These are phyloP conservation scores for Elephantulus edwardii DNA, from an alignment of 2,113 vertebrate genomes.

Conservation along the genomic window DNA sequence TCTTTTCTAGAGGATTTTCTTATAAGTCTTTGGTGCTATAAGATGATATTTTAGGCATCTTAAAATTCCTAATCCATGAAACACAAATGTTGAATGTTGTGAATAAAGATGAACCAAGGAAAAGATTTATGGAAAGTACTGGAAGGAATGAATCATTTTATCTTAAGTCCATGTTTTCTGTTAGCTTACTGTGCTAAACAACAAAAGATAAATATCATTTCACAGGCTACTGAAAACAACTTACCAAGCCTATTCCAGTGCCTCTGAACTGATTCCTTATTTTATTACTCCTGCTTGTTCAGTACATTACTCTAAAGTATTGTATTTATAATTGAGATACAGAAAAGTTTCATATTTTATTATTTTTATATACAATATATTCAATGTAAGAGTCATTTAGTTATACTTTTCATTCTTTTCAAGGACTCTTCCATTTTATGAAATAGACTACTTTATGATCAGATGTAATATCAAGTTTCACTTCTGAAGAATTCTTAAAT, in stretches of 20 bases:
- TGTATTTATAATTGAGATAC: no score
- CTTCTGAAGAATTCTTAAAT: neutral
- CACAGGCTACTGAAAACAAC: neutral
- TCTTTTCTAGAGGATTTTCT: neutral
- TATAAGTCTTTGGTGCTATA: neutral
- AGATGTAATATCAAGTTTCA: constrained; percentile 1
- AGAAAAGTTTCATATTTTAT: no score
- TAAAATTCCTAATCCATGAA: neutral
- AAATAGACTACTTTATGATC: neutral
- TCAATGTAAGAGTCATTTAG: neutral
- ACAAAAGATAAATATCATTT: neutral
- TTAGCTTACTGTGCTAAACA: neutral
- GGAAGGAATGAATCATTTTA: neutral
- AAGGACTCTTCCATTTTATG: neutral
- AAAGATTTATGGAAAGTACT: constrained; percentile 13
- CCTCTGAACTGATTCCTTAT: neutral
- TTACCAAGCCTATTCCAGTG: neutral
- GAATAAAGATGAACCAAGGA: constrained; percentile 3
- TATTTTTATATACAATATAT: neutral
- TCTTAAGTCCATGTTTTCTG: neutral
- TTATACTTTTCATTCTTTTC: neutral
- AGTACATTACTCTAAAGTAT: no score
- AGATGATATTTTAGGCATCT: neutral
- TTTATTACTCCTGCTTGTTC: neutral
- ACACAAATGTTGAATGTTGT: neutral